Evolutionary conservation across 2,113 vertebrate species (phyloP).

Genomic region (Poecilia latipinna): DNA sequence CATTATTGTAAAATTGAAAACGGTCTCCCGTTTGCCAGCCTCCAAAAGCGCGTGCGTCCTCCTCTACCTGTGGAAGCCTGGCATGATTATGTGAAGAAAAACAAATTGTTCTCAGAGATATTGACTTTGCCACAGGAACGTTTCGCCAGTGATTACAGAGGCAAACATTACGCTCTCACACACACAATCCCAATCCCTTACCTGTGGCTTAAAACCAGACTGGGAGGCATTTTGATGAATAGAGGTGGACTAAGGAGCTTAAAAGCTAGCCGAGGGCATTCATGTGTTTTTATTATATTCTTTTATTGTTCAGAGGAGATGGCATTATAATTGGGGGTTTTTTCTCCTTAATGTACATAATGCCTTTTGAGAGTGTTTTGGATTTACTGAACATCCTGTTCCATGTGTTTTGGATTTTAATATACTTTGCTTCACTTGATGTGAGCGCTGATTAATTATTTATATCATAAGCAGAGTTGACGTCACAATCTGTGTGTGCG

Average conservation of each 20-base stretch:
- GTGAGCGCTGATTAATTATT: neutral
- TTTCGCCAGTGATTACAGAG: slow-evolving; percentile 55
- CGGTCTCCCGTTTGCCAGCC: neutral
- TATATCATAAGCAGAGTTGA: too few relatives aligned
- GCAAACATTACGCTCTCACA: slow-evolving; percentile 55
- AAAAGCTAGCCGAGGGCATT: slow-evolving; percentile 45
- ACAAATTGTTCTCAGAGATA: slow-evolving; percentile 35
- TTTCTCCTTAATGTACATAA: too few relatives aligned
- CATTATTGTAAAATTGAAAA: slow-evolving; percentile 11
- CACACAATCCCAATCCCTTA: slow-evolving; percentile 47
- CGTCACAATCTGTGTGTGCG: too few relatives aligned
- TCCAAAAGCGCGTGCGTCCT: slow-evolving; percentile 20
- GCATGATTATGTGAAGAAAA: slow-evolving; percentile 50
- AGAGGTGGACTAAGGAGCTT: slow-evolving; percentile 63
- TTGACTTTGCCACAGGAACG: slow-evolving; percentile 55
- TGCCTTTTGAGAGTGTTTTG: neutral
- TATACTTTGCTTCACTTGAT: neutral
- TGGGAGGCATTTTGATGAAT: slow-evolving; percentile 44
- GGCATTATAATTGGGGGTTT: slow-evolving; percentile 18
- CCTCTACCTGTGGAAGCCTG: slow-evolving; percentile 15
- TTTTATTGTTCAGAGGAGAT: slow-evolving; percentile 17
- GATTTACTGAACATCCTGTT: too few relatives aligned
- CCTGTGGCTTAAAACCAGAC: slow-evolving; percentile 58
- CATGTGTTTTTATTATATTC: slow-evolving; percentile 44
- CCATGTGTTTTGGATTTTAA: too few relatives aligned